phyloP scores from a whole-genome alignment of 2,113 vertebrate species.

The Siphamia tubifer region DNA sequence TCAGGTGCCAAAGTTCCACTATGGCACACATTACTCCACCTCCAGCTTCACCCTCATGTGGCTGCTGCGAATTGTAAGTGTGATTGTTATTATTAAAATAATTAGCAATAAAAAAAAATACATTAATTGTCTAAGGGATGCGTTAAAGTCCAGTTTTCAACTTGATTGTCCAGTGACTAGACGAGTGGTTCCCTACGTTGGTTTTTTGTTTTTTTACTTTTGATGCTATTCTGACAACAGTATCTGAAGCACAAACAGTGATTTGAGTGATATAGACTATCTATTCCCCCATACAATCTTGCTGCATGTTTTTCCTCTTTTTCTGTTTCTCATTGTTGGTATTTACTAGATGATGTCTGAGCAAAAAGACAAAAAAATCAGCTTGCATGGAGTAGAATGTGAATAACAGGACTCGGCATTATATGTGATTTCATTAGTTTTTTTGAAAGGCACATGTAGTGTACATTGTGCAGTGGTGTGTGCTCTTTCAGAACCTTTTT shows the following conservation, averaged over 20 bases:
- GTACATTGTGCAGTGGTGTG: conserved; percentile 12
- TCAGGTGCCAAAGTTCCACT: conserved; percentile 97
- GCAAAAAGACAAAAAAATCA: background rate
- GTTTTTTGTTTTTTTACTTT: too few relatives aligned
- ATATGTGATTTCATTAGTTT: conserved; percentile 17
- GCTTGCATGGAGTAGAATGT: background rate
- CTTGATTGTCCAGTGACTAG: too few relatives aligned
- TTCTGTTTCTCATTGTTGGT: background rate
- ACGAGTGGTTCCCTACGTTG: too few relatives aligned
- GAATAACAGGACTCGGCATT: background rate
- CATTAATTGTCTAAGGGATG: too few relatives aligned
- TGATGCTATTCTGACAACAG: too few relatives aligned
- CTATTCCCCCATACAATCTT: too few relatives aligned
- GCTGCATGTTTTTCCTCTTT: background rate
- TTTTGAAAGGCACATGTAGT: conserved; percentile 6
- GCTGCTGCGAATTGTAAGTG: conserved; percentile 95
- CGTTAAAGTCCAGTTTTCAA: too few relatives aligned
- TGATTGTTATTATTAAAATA: too few relatives aligned
- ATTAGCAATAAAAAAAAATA: too few relatives aligned
- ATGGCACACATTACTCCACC: conserved; percentile 98
- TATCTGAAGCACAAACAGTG: too few relatives aligned
- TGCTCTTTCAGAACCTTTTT: conserved; percentile 46
- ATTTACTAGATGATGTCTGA: background rate
- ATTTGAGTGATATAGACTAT: too few relatives aligned
- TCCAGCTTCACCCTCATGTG: conserved; percentile 94